Conservation (phyloP, 1,140 invertebrate genomes). For the Charaxes varanes region DNA sequence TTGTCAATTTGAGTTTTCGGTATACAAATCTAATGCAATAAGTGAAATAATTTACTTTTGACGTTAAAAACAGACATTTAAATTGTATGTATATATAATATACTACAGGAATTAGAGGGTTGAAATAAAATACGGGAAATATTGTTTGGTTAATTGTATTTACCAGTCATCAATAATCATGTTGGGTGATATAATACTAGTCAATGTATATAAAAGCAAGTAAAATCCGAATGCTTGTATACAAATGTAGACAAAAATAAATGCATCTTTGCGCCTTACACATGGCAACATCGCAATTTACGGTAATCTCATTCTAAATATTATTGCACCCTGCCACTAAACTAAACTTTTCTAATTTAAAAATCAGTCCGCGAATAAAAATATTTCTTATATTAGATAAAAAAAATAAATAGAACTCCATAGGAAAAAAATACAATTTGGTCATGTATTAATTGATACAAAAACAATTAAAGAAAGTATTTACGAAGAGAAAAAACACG, state of each 20-base stretch:
- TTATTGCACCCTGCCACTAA: slow-evolving; percentile 26
- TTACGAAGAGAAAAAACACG: slow-evolving; percentile 15
- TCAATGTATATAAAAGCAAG: slow-evolving; percentile 57
- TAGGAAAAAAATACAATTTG: slow-evolving; percentile 22
- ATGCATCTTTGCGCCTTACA: slow-evolving; percentile 56
- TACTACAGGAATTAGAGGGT: neutral
- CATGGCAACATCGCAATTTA: slow-evolving; percentile 54
- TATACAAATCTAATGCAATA: too few relatives aligned
- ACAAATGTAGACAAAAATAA: slow-evolving; percentile 56
- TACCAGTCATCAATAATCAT: slow-evolving; percentile 53
- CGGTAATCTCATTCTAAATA: slow-evolving; percentile 39
- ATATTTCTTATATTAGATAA: slow-evolving; percentile 24
- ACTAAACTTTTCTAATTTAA: slow-evolving; percentile 13
- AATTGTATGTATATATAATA: too few relatives aligned
- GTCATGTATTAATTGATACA: slow-evolving; percentile 9
- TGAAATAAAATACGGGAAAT: slow-evolving; percentile 32
- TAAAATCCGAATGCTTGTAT: slow-evolving; percentile 52
- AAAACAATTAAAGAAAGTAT: slow-evolving; percentile 14
- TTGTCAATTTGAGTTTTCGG: too few relatives aligned
- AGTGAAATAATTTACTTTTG: too few relatives aligned
- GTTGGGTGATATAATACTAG: slow-evolving; percentile 48
- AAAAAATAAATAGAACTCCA: slow-evolving; percentile 40
- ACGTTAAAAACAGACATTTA: too few relatives aligned
- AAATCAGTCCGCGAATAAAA: slow-evolving; percentile 17
- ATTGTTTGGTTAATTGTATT: slow-evolving; percentile 52